Evolutionary conservation across 2,888 invertebrate genomes (phyloP).

Genomic region (Linnaemya vulpina): DNA sequence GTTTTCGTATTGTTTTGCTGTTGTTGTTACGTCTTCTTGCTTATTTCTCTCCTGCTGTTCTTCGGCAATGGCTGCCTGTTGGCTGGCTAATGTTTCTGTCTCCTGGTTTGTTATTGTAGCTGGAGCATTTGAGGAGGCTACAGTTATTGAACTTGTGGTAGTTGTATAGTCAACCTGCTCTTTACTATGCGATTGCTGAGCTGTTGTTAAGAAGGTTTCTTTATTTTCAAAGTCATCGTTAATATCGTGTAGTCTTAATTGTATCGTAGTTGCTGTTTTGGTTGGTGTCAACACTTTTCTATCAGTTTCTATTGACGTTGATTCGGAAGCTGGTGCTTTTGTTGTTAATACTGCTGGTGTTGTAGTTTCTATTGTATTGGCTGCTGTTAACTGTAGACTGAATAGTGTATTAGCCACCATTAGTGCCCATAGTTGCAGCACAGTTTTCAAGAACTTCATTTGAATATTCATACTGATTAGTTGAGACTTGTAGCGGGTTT

Average conservation of each 20-base stretch:
- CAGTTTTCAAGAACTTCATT: slow-evolving; percentile 16
- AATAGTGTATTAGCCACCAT: slow-evolving; percentile 29
- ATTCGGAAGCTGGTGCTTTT: background rate
- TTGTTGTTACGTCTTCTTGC: slow-evolving; percentile 38
- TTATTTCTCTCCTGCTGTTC: slow-evolving; percentile 9
- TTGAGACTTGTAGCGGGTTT: background rate
- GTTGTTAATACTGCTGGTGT: background rate
- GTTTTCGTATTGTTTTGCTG: slow-evolving; percentile 34
- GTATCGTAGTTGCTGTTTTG: slow-evolving; percentile 54
- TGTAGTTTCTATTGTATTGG: slow-evolving; percentile 10
- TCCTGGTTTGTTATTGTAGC: slow-evolving; percentile 68
- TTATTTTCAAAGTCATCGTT: background rate
- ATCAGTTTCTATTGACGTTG: slow-evolving; percentile 27
- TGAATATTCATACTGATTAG: slow-evolving; percentile 38
- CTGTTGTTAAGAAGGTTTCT: slow-evolving; percentile 7
- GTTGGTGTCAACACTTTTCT: slow-evolving; percentile 72
- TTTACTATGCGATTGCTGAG: background rate
- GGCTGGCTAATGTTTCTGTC: slow-evolving; percentile 11
- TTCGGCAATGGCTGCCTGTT: slow-evolving; percentile 15
- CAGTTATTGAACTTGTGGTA: slow-evolving; percentile 60
- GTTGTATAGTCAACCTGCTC: slow-evolving; percentile 28
- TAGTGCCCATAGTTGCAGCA: slow-evolving; percentile 40
- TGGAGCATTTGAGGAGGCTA: slow-evolving; percentile 71
- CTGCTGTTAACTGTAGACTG: slow-evolving; percentile 38
- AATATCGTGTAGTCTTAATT: slow-evolving; percentile 10